Evolutionary conservation across 1,140 invertebrate species (phyloP), one percentile per base, ranked within the genome.

Genomic region (Goniozus legneri): DNA sequence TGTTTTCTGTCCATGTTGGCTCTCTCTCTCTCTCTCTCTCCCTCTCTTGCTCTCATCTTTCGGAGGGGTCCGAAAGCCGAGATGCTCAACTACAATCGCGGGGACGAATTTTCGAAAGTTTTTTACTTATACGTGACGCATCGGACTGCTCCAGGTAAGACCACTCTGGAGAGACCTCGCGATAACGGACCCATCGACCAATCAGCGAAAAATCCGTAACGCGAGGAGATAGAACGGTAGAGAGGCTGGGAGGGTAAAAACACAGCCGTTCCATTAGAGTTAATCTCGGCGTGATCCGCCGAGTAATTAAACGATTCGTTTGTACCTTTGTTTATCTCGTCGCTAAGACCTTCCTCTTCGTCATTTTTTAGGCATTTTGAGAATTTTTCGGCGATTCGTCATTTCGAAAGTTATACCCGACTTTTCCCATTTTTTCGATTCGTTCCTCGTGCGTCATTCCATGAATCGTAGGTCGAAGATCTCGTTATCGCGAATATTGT

Each of bases 251-350:
- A 30, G 31, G 34, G 33, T 50, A 48, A 52, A 60, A 66, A 66
- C 64, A 66, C 44, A 56, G 50, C 58, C 65, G 60, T 65, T 67
- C 65, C 65, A 67, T 65, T 65, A 67, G 63, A 61, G 65, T 60
- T 67, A 65, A 65, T 67, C 59, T 65, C 38, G 33, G 47, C 50
- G n/a, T n/a, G n/a, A n/a, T n/a, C n/a, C 43, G 52, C 44, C 55
- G 54, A 54, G 61, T 64, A 67, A 67, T 67, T 67, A 67, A 67
- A 67, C 61, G 61, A 58, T 65, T 64, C 57, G 61, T 57, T 56
- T 64, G 58, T 61, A 62, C 52, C 46, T 53, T 61, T 59, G 58
- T 60, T 64, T 60, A 59, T 64, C 60, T 52, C 43, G 41, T 31
- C 52, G 52, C 44, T 39, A 42, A 42, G 45, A 10, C n/a, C 14